Evolutionary conservation across 2,797 vertebrate species (phyloP), one percentile per base, ranked within the genome.

Genomic region (Ambastaia sidthimunki): DNA sequence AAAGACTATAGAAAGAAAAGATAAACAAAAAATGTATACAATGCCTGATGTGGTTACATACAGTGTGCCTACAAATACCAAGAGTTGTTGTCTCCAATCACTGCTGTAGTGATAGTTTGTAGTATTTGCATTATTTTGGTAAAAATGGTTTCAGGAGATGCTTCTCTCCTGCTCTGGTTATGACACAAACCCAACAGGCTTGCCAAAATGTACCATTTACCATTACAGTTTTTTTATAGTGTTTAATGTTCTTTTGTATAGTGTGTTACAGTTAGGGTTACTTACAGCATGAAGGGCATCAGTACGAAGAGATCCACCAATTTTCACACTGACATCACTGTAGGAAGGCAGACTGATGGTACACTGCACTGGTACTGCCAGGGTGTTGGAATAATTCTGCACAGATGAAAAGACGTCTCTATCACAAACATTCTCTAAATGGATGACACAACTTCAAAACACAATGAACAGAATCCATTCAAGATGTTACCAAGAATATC

Each of bases 341-440:
- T 89, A 92, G 82, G 96, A 92, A 9, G 92, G 93, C 83, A 99
- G 72, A n/a, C 83, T 93, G 89, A 98, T 85, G 0, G 85, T 89
- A 88, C 97, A 98, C 59, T 93, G 92, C 71, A 98, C 93, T 3
- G 96, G 95, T 69, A 97, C 80, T 0, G 92, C 88, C 0, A 97
- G 90, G 0, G 95, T 95, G 89, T 98, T 98, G 88, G 95, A 96
- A 82, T 92, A 94, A 87, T 99, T 98, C 97, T 99, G 92, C 62
- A 62, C 18, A 73, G 60, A 86, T 66, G 83, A 18, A 21, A 15
- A 9, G 52, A 68, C 12, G 37, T 52, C 78, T 50, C 3, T 66
- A n/a, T 82, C 55, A 71, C 57, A 77, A 71, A 69, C 47, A 69
- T 19, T 9, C 16, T 63, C n/a, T 31, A 44, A 7, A 44, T 44